These are phyloP conservation scores for Synergus japonicus DNA, from an alignment of 2,888 invertebrate genomes.

Conservation along the genomic window DNA sequence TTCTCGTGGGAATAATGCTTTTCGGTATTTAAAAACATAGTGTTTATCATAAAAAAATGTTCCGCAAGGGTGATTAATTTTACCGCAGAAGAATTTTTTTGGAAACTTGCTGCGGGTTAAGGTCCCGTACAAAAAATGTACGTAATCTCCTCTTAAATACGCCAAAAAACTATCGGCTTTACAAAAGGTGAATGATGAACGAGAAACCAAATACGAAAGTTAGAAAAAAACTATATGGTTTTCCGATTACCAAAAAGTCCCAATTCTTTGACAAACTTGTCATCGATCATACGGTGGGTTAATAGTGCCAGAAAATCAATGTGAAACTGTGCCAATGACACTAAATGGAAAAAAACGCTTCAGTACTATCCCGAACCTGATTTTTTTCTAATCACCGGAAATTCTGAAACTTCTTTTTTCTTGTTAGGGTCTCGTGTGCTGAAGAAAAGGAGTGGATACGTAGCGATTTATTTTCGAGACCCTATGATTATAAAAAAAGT, in stretches of 20 bases:
- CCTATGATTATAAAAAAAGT: not conserved
- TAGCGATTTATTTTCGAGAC: not conserved
- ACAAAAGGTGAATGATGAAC: slow-evolving; percentile 25
- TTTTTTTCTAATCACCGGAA: not conserved
- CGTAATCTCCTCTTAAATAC: slow-evolving; percentile 16
- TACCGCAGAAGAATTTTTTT: not conserved
- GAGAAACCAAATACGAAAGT: slow-evolving; percentile 6
- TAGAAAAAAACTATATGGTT: slow-evolving; percentile 42
- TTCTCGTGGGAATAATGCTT: not conserved
- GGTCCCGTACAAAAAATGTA: not conserved
- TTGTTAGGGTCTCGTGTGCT: not conserved
- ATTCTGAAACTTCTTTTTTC: not conserved
- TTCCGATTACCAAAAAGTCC: slow-evolving; percentile 40
- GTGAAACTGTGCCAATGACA: not conserved
- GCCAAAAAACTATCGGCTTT: not conserved
- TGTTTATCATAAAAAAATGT: slow-evolving; percentile 6
- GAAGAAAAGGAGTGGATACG: not conserved
- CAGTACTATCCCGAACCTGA: not conserved
- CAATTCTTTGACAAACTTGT: slow-evolving; percentile 33
- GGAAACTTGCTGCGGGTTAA: not conserved
- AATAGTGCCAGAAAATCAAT: slow-evolving; percentile 2
- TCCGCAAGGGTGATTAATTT: not conserved
- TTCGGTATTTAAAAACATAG: not conserved
- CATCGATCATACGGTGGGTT: slow-evolving; percentile 43
- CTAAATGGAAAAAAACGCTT: not conserved